A percentile compares a stretch with the other conserved stretches of the same genome.
These are phyloP conservation scores for Latheticus oryzae DNA, from an alignment of 2,888 invertebrate species.

Conservation along the genomic window DNA sequence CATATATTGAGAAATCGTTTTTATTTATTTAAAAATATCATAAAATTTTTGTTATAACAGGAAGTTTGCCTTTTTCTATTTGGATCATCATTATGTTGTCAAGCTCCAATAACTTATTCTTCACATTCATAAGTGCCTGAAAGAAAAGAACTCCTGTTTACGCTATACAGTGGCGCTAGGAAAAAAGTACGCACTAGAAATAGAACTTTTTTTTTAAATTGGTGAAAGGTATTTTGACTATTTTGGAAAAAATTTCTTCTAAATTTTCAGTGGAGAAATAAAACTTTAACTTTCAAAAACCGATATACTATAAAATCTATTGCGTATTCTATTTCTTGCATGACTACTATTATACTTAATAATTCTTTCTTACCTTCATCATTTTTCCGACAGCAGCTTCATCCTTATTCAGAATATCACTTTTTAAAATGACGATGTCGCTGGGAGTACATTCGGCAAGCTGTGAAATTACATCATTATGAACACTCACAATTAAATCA, in stretches of 20 bases:
- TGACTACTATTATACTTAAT: constrained; percentile 10
- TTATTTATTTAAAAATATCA: constrained; percentile 11
- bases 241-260: too few species aligned
- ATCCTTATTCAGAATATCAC: constrained; percentile 47
- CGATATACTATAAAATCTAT: too few species aligned
- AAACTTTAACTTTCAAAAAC: too few species aligned
- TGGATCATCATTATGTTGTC: constrained; percentile 57
- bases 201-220: too few species aligned
- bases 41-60: constrained; percentile 52
- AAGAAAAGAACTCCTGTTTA: too few species aligned
- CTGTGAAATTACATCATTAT: constrained; percentile 69
- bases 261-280: too few species aligned
- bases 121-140: constrained; percentile 55
- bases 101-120: constrained; percentile 51
- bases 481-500: constrained; percentile 69
- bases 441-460: constrained; percentile 67
- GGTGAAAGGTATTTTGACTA: too few species aligned
- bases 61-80: constrained; percentile 49
- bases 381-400: constrained; percentile 47
- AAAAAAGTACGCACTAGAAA: too few species aligned
- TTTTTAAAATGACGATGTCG: constrained; percentile 48
- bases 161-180: too few species aligned
- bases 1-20: constrained; percentile 8
- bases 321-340: too few species aligned
- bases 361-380: constrained; percentile 48